phyloP scores from a whole-genome alignment of 1,140 invertebrate genomes.

The Sogatella furcifera region DNA sequence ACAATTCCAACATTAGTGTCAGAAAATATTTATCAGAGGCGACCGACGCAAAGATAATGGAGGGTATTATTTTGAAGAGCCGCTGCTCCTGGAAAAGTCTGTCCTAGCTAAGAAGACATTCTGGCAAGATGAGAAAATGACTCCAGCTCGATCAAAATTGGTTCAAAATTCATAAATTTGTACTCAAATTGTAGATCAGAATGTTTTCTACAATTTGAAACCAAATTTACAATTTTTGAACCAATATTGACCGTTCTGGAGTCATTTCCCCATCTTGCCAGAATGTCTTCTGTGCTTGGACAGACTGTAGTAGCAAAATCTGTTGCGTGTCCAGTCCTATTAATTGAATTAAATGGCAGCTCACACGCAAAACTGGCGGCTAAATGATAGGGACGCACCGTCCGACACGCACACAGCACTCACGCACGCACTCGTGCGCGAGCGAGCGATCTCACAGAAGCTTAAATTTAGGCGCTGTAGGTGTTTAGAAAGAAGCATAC shows the following conservation, averaged over 20 bases:
- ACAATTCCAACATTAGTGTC: neutral
- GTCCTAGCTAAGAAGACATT: no score
- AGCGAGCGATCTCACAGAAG: neutral
- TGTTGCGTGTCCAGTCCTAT: neutral
- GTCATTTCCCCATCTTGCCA: no score
- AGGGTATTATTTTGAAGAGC: no score
- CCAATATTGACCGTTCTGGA: no score
- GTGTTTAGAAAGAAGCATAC: no score
- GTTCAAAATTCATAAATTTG: no score
- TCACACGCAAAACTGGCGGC: conserved; percentile 1
- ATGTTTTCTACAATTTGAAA: no score
- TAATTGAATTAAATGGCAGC: conserved; percentile 1
- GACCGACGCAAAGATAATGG: neutral
- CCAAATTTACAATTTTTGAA: no score
- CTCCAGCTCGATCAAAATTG: no score
- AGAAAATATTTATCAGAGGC: neutral
- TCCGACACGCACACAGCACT: neutral
- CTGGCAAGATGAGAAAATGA: no score
- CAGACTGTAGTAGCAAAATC: neutral
- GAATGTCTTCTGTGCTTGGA: neutral
- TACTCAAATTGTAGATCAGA: no score
- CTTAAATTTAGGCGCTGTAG: neutral
- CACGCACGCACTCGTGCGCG: neutral
- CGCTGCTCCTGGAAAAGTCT: neutral
- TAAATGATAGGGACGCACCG: neutral